Base-by-base conservation (phyloP, 92 coral and sea anemone genomes). In the Actinernus sp. region DNA sequence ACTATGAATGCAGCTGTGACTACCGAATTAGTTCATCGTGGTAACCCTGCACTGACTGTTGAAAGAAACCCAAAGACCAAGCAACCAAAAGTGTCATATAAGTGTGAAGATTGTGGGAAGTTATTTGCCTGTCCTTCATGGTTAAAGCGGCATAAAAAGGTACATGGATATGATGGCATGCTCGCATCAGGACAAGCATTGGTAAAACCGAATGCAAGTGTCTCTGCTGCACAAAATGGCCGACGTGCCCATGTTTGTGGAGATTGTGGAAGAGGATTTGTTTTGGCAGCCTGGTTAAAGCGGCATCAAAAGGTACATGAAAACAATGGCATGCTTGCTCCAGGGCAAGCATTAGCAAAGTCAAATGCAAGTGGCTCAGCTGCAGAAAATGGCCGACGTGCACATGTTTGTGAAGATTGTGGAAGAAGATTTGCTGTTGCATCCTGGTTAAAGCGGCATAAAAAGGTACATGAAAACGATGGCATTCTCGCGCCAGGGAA, bases 111-210 rank as follows among this genome's bases (percentile, higher is more conserved):
- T 25, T 70, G 78, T 29, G 66, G 39, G 2, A 55, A 57, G 29
- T 13, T 46, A 8, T 70, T 70, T 19, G 78, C 78, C 0, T 70
- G 78, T 33, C 78, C 78, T 29, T 70, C 78, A 1, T 70, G 78
- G 78, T 49, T 45, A 44, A 48, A 23, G 33, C 30, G 78, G 25
- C 78, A 70, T 36, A 52, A 55, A 49, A 55, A n/a, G 44, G 54
- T 58, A 17, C 78, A 70, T 32, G 58, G 40, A 17, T 44, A 45
- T 19, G 4, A 39, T 18, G 9, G 27, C 5, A 28, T 51, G 29
- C 34, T 59, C 5, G 30, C 2, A 44, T 9, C 58, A 26, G 36
- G 21, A 4, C 38, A n/a, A 18, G 9, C 48, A 26, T 10, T 36
- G 7, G 8, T 21, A 25, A 36, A 31, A 14, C 13, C 44, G 10